phyloP scores from a whole-genome alignment of 2,888 invertebrate genomes.

The Noctua janthe region DNA sequence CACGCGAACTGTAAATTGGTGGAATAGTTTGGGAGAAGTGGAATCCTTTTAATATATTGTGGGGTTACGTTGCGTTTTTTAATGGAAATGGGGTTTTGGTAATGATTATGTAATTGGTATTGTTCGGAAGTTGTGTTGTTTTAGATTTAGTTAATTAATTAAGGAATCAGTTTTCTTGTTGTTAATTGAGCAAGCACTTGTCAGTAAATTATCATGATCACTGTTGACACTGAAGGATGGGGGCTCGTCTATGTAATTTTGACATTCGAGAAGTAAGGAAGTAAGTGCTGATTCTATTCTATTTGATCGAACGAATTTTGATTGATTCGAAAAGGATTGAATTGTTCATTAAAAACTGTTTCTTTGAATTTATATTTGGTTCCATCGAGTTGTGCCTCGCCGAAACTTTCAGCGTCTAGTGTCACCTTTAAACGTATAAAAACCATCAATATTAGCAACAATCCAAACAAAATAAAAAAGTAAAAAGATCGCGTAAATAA shows the following conservation, averaged over 20 bases:
- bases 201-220: background rate
- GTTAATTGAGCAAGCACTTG: background rate
- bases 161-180: background rate
- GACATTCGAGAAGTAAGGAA: background rate
- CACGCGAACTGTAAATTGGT: constrained; percentile 63
- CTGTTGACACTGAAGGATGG: background rate
- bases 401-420: no score
- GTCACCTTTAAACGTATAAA: no score
- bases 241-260: background rate
- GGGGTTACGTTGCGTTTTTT: constrained; percentile 21
- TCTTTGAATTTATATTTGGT: background rate
- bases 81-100: background rate
- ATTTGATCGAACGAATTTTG: background rate
- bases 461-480: background rate
- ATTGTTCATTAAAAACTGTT: background rate
- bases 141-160: no score
- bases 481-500: background rate
- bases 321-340: background rate
- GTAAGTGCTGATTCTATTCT: background rate
- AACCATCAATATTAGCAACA: background rate
- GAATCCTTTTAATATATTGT: constrained; percentile 40
- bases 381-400: background rate
- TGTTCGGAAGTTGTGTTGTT: background rate
- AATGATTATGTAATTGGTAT: constrained; percentile 1
- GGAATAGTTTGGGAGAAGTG: constrained; percentile 47